Conservation (phyloP, 2,113 vertebrate genomes). For the Caranx melampygus region DNA sequence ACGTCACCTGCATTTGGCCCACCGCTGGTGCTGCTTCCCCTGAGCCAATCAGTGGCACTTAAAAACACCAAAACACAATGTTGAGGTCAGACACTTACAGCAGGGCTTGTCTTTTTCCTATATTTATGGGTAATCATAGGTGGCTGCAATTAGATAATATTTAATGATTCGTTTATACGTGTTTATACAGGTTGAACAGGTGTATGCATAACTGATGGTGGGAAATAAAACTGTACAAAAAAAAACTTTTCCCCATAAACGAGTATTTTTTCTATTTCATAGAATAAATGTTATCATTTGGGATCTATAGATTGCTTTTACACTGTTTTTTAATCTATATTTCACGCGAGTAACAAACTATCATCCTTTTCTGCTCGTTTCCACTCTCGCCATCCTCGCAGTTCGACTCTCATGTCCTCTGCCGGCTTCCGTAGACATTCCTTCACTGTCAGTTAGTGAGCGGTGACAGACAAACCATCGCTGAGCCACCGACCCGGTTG, state of each 20-base stretch:
- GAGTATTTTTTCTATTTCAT: no score
- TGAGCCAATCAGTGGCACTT: slow-evolving; percentile 9
- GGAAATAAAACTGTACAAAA: background rate
- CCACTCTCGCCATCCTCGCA: background rate
- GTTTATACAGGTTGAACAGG: no score
- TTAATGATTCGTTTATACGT: no score
- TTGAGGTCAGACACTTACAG: background rate
- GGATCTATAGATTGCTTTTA: no score
- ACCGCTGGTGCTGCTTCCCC: slow-evolving; percentile 2
- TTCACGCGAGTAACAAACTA: no score
- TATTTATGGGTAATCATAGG: background rate
- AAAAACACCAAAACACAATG: slow-evolving; percentile 16
- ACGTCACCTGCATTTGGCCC: slow-evolving; percentile 31
- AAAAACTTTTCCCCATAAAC: no score
- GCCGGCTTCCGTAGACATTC: slow-evolving; percentile 81
- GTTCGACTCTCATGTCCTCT: slow-evolving; percentile 57
- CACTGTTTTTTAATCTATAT: no score
- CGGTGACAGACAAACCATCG: slow-evolving; percentile 72
- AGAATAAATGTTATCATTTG: no score
- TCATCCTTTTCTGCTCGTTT: no score
- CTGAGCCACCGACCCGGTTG: slow-evolving; percentile 55
- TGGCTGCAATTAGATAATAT: no score
- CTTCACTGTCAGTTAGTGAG: slow-evolving; percentile 71
- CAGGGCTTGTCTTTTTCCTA: background rate
- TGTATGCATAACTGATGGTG: background rate